phyloP scores from a whole-genome alignment of 2,888 invertebrate species.

The Heliconius ethilla region DNA sequence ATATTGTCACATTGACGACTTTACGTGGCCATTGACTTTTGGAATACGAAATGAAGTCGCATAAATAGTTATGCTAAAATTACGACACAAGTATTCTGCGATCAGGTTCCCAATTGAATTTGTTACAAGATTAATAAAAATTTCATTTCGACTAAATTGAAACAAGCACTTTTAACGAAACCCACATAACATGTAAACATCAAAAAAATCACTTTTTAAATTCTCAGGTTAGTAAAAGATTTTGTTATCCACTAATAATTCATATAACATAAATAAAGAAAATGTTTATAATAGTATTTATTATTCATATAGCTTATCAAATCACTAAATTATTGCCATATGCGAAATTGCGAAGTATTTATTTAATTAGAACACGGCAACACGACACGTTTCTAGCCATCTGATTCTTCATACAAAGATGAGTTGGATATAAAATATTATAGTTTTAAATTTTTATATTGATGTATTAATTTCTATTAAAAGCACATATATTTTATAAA shows the following conservation, averaged over 20 bases:
- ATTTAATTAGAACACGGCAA: slow-evolving; percentile 1
- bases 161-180: background rate
- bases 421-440: background rate
- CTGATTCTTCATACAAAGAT: background rate
- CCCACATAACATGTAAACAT: background rate
- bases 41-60: slow-evolving; percentile 23
- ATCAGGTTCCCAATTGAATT: slow-evolving; percentile 17
- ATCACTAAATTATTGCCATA: slow-evolving; percentile 2
- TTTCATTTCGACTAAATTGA: slow-evolving; percentile 9
- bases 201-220: background rate
- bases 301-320: slow-evolving; percentile 3
- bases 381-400: background rate
- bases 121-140: slow-evolving; percentile 10
- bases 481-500: no score
- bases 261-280: background rate
- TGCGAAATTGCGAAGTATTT: background rate
- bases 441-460: no score
- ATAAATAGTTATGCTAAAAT: slow-evolving; percentile 20
- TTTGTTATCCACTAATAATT: background rate
- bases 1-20: slow-evolving; percentile 42
- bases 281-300: no score
- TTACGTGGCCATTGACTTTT: slow-evolving; percentile 49
- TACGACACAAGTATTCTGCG: slow-evolving; percentile 7
- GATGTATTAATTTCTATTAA: no score
- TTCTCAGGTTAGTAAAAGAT: background rate